phyloP scores from a whole-genome alignment of 2,113 vertebrate genomes.

The Tragulus kanchil region DNA sequence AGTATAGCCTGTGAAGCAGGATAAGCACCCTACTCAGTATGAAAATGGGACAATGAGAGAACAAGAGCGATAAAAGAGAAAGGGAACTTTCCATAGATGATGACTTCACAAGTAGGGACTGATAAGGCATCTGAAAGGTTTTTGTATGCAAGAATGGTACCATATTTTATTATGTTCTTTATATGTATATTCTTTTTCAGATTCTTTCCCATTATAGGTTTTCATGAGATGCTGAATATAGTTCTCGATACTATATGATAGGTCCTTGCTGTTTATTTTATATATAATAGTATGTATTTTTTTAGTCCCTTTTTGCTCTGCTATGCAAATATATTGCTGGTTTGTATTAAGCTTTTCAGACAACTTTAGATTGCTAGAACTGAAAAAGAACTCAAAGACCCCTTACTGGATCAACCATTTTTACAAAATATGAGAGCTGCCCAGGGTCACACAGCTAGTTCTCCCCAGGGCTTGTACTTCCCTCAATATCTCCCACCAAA shows the following conservation, averaged over 20 bases:
- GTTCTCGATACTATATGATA: neutral
- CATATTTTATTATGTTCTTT: neutral
- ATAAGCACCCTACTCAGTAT: neutral
- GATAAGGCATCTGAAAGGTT: neutral
- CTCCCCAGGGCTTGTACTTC: neutral
- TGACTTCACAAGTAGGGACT: neutral
- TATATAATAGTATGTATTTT: neutral
- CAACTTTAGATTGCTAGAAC: neutral
- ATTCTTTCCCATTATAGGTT: neutral
- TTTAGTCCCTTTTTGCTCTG: neutral
- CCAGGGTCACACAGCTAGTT: neutral
- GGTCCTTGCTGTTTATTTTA: neutral
- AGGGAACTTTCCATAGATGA: accelerated
- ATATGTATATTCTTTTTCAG: neutral
- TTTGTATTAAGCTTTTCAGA: neutral
- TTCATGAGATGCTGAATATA: neutral
- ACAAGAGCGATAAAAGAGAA: neutral
- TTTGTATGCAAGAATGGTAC: neutral
- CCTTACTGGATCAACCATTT: neutral
- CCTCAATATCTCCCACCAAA: accelerated
- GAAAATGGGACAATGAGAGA: neutral
- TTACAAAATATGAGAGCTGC: neutral
- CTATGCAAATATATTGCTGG: neutral
- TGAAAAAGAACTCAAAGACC: neutral
- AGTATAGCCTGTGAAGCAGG: too few relatives aligned